These are phyloP conservation scores for Cyclophora punctaria DNA, from an alignment of 2,888 invertebrate species.

Conservation along the genomic window DNA sequence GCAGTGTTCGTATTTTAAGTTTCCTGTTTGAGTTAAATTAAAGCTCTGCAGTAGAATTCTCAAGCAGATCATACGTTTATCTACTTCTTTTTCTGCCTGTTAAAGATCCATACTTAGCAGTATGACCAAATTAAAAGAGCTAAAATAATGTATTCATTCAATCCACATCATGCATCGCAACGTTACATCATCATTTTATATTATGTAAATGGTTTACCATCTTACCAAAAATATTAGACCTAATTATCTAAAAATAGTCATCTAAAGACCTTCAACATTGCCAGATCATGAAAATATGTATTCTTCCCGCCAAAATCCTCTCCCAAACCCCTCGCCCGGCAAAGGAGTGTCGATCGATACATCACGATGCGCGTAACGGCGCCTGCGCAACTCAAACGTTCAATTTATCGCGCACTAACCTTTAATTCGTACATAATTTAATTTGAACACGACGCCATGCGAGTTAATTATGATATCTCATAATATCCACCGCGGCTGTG, in stretches of 20 bases:
- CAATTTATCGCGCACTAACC: constrained; percentile 54
- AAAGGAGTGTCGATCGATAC: constrained; percentile 35
- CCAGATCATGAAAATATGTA: not conserved
- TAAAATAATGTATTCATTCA: not conserved
- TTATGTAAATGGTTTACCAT: too few relatives aligned
- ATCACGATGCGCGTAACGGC: constrained; percentile 46
- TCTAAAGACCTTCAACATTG: not conserved
- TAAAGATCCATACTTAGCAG: not conserved
- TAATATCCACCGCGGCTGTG: constrained; percentile 27
- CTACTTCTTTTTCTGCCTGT: not conserved
- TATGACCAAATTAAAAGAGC: not conserved
- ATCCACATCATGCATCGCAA: not conserved
- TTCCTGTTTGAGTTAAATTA: not conserved
- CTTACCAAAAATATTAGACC: too few relatives aligned
- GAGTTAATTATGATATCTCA: constrained; percentile 63
- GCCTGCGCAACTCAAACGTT: constrained; percentile 35
- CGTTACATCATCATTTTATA: not conserved
- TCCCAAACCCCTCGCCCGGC: constrained; percentile 4
- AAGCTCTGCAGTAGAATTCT: not conserved
- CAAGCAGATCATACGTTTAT: not conserved
- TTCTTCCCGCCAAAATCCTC: not conserved
- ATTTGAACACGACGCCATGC: constrained; percentile 55
- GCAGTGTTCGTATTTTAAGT: not conserved
- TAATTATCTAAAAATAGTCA: too few relatives aligned
- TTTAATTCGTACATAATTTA: constrained; percentile 66